Evolutionary conservation across 2,888 invertebrate genomes (phyloP), one percentile per base, ranked within the genome.

Genomic region (Lacanobia oleracea): DNA sequence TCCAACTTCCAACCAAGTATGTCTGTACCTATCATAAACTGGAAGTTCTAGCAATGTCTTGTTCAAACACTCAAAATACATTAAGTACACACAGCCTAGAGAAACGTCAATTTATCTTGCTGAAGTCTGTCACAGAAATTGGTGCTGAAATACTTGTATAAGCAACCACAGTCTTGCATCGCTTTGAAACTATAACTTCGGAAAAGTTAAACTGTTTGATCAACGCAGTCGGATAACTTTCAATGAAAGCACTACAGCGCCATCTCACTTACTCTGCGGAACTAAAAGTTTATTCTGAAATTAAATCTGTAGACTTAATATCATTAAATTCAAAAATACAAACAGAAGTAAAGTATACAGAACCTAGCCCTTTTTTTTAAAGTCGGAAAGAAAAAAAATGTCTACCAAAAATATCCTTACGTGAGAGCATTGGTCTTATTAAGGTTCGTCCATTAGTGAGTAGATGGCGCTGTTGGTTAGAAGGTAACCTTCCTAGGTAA

Each of bases 171-270:
- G 73, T n/a, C 71, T 74, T 60, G 69, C 63, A 69, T 67, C 72
- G 75, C 73, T 73, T 75, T 43, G 67, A 75, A 77, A 74, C 74
- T 60, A 56, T 48, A 84, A 85, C 74, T 85, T 77, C 43, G 62
- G 69, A 71, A 69, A 85, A 86, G 77, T 86, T 80, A 82, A 82
- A 85, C 79, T 80, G 57, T 75, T 82, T 82, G 69, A 80, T 76
- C 59, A 72, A 74, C 64, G 67, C 51, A 62, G 61, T 51, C 37
- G 57, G 63, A 40, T 69, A 61, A 45, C 37, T 69, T 75, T 57
- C 40, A 74, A 59, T 48, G 43, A 59, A 57, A 37, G 40, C 53
- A 69, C 37, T 60, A 27, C 23, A 75, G 53, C 69, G 81, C 67
- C 70, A 81, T 75, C 73, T 72, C 21, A 16, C 64, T 33, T 2